phyloP scores from a whole-genome alignment of 1,140 invertebrate genomes.

The Leguminivora glycinivorella region DNA sequence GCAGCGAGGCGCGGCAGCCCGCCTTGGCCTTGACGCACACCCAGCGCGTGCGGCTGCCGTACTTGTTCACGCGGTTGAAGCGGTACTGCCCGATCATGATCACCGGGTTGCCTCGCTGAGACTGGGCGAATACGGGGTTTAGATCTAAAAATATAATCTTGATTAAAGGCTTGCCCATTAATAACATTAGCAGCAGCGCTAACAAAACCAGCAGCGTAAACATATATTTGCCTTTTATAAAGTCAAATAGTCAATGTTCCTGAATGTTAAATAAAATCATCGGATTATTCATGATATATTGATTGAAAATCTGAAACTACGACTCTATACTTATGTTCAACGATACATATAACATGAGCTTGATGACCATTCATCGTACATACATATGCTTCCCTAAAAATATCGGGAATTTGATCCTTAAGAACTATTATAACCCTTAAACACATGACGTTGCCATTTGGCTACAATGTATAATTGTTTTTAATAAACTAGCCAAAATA shows the following conservation, averaged over 20 bases:
- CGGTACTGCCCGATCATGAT: constrained; percentile 73
- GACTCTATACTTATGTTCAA: background rate
- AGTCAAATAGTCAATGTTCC: background rate
- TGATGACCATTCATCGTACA: background rate
- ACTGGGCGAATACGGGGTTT: constrained; percentile 67
- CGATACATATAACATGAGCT: background rate
- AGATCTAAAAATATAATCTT: constrained; percentile 57
- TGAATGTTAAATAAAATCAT: background rate
- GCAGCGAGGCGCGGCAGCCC: constrained; percentile 67
- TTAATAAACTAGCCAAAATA: too few species aligned
- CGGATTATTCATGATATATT: background rate
- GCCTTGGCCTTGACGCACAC: constrained; percentile 72
- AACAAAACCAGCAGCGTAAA: too few species aligned
- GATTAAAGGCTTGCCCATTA: background rate
- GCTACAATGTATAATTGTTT: too few species aligned
- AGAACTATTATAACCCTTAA: too few species aligned
- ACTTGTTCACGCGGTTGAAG: constrained; percentile 70
- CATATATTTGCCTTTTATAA: too few species aligned
- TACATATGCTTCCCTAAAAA: background rate
- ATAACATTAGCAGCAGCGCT: background rate
- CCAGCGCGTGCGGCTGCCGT: constrained; percentile 67
- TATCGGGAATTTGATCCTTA: too few species aligned
- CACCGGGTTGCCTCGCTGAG: constrained; percentile 71
- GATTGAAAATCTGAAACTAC: constrained; percentile 1
- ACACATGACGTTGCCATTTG: too few species aligned